A percentile compares a stretch with the other conserved stretches of the same genome.
Evolutionary conservation across 2,797 vertebrate genomes (phyloP).

Genomic region (Siniperca obscura): DNA sequence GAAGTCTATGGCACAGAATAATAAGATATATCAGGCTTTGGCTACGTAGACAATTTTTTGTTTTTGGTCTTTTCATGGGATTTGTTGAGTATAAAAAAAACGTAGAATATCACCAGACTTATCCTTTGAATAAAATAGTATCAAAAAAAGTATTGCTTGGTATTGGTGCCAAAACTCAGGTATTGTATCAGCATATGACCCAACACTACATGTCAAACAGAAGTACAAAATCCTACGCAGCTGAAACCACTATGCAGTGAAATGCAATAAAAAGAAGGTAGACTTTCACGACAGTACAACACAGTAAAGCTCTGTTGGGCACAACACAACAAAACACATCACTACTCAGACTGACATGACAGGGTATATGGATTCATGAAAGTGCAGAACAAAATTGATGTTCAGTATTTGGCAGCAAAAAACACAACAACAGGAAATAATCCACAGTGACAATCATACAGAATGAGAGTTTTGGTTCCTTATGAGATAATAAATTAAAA

Average conservation of each 20-base stretch:
- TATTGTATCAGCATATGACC: background rate
- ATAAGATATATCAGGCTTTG: no score
- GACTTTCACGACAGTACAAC: background rate
- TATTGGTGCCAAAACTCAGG: background rate
- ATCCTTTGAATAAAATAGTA: background rate
- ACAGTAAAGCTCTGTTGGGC: background rate
- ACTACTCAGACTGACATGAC: background rate
- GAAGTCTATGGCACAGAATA: no score
- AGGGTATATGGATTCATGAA: background rate
- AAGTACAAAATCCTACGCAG: no score
- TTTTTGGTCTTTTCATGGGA: no score
- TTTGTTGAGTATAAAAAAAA: no score
- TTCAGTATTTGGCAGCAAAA: background rate
- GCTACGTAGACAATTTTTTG: no score
- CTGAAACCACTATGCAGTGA: background rate
- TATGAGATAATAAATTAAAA: background rate
- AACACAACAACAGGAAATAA: background rate
- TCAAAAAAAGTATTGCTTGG: background rate
- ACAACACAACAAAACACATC: background rate
- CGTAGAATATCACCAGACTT: background rate
- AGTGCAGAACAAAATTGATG: background rate
- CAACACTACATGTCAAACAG: background rate
- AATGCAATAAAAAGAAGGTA: background rate
- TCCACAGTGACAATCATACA: background rate
- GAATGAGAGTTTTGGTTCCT: background rate